Percentiles rank a stretch among this genome's conserved stretches.
Evolutionary conservation across 2,113 vertebrate species (phyloP).

Genomic region (Brachyhypopomus gauderio): DNA sequence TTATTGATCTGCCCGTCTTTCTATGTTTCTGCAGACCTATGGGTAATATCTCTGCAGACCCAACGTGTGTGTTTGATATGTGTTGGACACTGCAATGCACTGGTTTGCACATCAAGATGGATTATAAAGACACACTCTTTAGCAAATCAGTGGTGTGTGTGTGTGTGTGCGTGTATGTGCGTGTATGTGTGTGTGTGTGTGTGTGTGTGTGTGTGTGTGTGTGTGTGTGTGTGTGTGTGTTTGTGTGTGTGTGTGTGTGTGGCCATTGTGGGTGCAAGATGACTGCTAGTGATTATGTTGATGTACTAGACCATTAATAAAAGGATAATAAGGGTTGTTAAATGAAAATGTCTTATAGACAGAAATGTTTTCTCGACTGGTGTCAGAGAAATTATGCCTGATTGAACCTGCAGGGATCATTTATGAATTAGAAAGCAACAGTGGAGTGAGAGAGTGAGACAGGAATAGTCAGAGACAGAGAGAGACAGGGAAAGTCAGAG

Average conservation of each 20-base stretch:
- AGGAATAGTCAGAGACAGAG: background rate
- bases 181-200: slow-evolving; percentile 41
- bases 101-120: slow-evolving; percentile 65
- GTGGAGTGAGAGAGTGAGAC: background rate
- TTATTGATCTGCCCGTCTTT: slow-evolving; percentile 12
- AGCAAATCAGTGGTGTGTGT: slow-evolving; percentile 55
- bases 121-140: slow-evolving; percentile 65
- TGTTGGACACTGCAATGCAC: slow-evolving; percentile 64
- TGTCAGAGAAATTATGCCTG: slow-evolving; percentile 62
- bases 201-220: slow-evolving; percentile 43
- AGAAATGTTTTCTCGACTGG: slow-evolving; percentile 62
- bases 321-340: slow-evolving; percentile 62
- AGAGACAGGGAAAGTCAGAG: background rate
- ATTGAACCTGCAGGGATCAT: slow-evolving; percentile 32
- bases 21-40: slow-evolving; percentile 25
- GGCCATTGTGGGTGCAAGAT: slow-evolving; percentile 23
- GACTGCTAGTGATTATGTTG: slow-evolving; percentile 49
- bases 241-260: slow-evolving; percentile 35
- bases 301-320: slow-evolving; percentile 62
- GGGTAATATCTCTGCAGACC: slow-evolving; percentile 32
- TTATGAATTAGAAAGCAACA: slow-evolving; percentile 1
- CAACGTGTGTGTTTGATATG: slow-evolving; percentile 62
- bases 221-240: slow-evolving; percentile 48
- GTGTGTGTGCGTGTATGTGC: slow-evolving; percentile 45
- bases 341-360: slow-evolving; percentile 67